Evolutionary conservation across 2,888 invertebrate genomes (phyloP).

Genomic region (Apotomis turbidana): DNA sequence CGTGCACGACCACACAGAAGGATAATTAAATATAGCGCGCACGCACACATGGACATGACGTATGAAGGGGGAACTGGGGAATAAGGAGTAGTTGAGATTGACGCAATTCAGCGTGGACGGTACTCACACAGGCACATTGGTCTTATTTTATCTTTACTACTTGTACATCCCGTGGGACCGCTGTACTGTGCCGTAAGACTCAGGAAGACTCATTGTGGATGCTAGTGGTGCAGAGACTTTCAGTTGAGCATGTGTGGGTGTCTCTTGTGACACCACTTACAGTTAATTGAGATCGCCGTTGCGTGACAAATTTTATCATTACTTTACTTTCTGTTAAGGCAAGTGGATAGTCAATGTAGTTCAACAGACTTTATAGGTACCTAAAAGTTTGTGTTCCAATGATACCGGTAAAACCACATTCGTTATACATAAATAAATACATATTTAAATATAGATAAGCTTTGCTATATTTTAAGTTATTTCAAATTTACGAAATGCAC

Average conservation of each 20-base stretch:
- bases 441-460: too few relatives aligned
- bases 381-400: not conserved
- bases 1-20: conserved; percentile 70
- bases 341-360: conserved; percentile 6
- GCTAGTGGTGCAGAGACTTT: conserved; percentile 66
- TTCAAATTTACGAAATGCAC: too few relatives aligned
- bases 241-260: conserved; percentile 56
- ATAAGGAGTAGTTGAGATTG: conserved; percentile 74
- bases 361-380: not conserved
- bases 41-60: conserved; percentile 65
- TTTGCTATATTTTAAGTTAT: too few relatives aligned
- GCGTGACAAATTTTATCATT: conserved; percentile 49
- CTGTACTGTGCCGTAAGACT: conserved; percentile 67
- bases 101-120: conserved; percentile 71
- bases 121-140: conserved; percentile 66
- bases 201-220: conserved; percentile 73
- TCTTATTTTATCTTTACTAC: conserved; percentile 78
- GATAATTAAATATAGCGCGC: conserved; percentile 79
- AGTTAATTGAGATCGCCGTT: conserved; percentile 56
- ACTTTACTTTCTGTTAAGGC: conserved; percentile 34
- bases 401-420: not conserved
- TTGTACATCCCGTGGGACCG: conserved; percentile 77
- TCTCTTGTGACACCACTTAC: conserved; percentile 61
- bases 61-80: conserved; percentile 70
- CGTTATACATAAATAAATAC: too few relatives aligned